Conservation (phyloP, 1,140 invertebrate species). For the Drosophila subobscura region DNA sequence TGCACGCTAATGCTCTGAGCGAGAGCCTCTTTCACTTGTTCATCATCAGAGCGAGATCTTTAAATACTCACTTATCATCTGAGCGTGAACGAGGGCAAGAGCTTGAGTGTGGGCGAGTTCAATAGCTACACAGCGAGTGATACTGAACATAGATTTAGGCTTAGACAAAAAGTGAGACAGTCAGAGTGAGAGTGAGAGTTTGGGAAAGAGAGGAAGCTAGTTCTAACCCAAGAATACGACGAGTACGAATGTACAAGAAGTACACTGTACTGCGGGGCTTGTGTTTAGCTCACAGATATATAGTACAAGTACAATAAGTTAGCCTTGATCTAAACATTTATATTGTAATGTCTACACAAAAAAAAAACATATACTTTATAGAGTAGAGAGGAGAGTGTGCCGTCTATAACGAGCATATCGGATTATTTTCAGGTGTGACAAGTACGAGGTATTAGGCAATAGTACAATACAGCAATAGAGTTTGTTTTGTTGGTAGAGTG, state of each 20-base stretch:
- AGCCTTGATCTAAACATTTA: constrained; percentile 26
- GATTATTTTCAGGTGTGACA: constrained; percentile 5
- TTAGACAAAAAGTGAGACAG: constrained; percentile 13
- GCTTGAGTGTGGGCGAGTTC: neutral
- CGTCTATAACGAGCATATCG: neutral
- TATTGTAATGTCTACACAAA: constrained; percentile 13
- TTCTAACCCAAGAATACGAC: constrained; percentile 33
- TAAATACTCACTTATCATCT: no score
- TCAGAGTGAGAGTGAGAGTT: neutral
- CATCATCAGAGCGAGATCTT: no score
- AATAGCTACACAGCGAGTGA: constrained; percentile 2
- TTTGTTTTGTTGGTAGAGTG: constrained; percentile 28
- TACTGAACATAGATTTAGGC: neutral
- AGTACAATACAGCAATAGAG: constrained; percentile 15
- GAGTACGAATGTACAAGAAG: neutral
- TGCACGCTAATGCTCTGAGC: no score
- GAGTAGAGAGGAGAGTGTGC: constrained; percentile 17
- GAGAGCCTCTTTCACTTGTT: no score
- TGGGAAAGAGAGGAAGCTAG: constrained; percentile 8
- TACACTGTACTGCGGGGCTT: constrained; percentile 3
- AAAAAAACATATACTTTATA: constrained; percentile 14
- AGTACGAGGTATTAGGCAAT: constrained; percentile 1
- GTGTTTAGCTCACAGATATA: constrained; percentile 30
- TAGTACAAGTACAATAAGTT: constrained; percentile 1
- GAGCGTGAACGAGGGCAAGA: no score